Conservation (phyloP, 2,888 invertebrate genomes). For the Pycnomerus fuliginosus region DNA sequence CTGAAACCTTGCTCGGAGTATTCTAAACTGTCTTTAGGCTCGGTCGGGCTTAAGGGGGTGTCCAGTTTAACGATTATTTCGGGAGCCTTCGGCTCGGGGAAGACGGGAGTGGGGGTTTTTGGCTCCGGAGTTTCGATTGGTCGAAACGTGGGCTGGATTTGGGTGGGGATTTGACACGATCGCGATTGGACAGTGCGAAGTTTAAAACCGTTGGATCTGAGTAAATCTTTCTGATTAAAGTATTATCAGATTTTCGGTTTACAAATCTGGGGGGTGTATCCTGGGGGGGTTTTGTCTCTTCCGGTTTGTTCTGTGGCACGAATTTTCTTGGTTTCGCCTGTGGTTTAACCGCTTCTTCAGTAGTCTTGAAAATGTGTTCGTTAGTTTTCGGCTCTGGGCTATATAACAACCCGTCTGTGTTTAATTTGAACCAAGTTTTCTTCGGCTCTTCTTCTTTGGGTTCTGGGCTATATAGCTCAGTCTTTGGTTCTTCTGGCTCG, state of each 20-base stretch:
- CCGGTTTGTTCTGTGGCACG: background rate
- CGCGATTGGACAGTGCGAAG: conserved; percentile 35
- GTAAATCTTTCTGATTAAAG: conserved; percentile 40
- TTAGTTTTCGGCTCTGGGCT: background rate
- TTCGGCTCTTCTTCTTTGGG: background rate
- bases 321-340: conserved; percentile 9
- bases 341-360: conserved; percentile 5
- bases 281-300: background rate
- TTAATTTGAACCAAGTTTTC: background rate
- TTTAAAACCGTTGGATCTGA: conserved; percentile 36
- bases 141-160: too few relatives aligned
- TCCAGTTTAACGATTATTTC: background rate
- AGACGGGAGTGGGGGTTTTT: background rate
- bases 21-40: background rate
- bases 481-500: too few relatives aligned
- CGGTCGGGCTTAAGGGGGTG: too few relatives aligned
- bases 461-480: too few relatives aligned
- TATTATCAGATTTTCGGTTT: conserved; percentile 37
- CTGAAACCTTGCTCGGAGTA: background rate
- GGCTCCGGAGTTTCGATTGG: too few relatives aligned
- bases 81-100: background rate
- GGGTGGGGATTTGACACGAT: conserved; percentile 28
- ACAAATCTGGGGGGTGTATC: background rate
- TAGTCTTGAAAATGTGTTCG: background rate
- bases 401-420: conserved; percentile 20